phyloP scores from a whole-genome alignment of 2,113 vertebrate genomes.

The Gopherus flavomarginatus region DNA sequence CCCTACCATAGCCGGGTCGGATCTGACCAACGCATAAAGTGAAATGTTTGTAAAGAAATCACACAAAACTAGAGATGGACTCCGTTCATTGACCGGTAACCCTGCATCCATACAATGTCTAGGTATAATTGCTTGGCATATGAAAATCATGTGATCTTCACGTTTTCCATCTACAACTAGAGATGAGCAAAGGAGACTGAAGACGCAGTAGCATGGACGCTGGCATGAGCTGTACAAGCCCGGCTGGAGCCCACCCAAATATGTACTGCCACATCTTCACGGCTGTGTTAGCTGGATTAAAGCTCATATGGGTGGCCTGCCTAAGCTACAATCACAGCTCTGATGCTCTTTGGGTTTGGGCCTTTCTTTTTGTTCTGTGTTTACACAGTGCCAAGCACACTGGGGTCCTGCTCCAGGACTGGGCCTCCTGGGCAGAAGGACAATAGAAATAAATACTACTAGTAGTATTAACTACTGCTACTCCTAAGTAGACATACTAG shows the following conservation, averaged over 20 bases:
- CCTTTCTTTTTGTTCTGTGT: not conserved
- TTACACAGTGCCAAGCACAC: not conserved
- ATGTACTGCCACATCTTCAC: not conserved
- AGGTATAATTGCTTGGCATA: not conserved
- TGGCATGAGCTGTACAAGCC: not conserved
- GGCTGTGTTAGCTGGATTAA: too few species aligned
- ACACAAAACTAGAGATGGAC: not conserved
- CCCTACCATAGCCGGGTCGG: not conserved
- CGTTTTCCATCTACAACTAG: not conserved
- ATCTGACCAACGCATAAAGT: not conserved
- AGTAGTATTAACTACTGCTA: too few species aligned
- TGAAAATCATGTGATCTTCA: not conserved
- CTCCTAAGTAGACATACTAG: not conserved
- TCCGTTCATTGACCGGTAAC: not conserved
- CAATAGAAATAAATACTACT: not conserved
- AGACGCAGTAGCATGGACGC: not conserved
- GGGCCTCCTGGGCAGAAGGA: not conserved
- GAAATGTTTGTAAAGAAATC: not conserved
- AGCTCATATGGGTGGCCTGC: not conserved
- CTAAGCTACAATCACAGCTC: not conserved
- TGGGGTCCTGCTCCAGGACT: not conserved
- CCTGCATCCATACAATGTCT: not conserved
- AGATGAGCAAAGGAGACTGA: not conserved
- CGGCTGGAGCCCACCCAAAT: not conserved
- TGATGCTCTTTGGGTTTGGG: not conserved